Evolutionary conservation across 2,888 invertebrate genomes (phyloP).

Genomic region (Tethea ocularis): DNA sequence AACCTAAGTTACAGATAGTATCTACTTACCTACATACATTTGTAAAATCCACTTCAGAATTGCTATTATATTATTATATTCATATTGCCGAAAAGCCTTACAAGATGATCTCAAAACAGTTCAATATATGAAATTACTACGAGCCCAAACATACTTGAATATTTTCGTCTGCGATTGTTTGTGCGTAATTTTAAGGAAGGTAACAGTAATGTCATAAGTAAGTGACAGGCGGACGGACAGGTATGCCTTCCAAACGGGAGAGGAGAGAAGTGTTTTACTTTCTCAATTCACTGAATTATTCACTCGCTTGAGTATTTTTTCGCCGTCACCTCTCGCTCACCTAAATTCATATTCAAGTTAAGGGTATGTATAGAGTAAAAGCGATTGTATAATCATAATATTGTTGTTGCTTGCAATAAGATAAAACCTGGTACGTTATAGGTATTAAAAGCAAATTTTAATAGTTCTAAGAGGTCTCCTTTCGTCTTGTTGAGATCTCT

Average conservation of each 20-base stretch:
- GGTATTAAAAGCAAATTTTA: too few species aligned
- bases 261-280: conserved; percentile 64
- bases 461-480: too few species aligned
- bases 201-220: conserved; percentile 59
- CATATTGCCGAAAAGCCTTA: not conserved
- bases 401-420: too few species aligned
- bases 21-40: too few species aligned
- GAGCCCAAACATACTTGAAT: conserved; percentile 7
- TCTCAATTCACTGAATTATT: conserved; percentile 68
- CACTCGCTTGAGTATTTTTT: conserved; percentile 51
- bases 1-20: too few species aligned
- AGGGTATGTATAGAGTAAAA: conserved; percentile 21
- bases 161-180: conserved; percentile 31
- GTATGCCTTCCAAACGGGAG: conserved; percentile 44
- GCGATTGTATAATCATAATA: conserved; percentile 15
- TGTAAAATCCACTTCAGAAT: too few species aligned
- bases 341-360: conserved; percentile 46
- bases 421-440: too few species aligned
- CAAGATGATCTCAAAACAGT: not conserved
- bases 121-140: not conserved
- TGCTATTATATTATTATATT: too few species aligned
- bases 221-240: conserved; percentile 73
- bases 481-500: too few species aligned
- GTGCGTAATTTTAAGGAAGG: conserved; percentile 40
- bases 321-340: conserved; percentile 33